Percentiles rank a stretch among this genome's conserved stretches.
These are phyloP conservation scores for Holothuria glaberrima DNA, from an alignment of 35 echinoderm and acorn worm genomes.

Conservation along the genomic window DNA sequence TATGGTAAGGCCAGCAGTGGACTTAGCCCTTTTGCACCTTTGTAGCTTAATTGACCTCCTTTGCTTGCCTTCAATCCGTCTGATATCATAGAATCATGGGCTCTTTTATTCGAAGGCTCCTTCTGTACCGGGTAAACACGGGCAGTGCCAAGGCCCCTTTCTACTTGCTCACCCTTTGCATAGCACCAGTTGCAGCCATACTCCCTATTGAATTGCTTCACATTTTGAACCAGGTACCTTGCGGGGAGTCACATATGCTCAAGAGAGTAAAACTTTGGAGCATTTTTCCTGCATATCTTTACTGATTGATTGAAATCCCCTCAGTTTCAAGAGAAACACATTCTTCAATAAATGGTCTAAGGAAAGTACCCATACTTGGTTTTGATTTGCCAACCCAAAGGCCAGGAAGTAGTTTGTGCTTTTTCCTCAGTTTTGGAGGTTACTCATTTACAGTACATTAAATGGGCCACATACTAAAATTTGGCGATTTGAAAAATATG, in stretches of 20 bases:
- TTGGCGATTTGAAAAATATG: slow-evolving; percentile 15
- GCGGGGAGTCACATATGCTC: too few relatives aligned
- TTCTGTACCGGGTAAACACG: too few relatives aligned
- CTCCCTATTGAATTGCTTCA: too few relatives aligned
- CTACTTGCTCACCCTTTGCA: background rate
- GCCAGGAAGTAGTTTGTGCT: slow-evolving; percentile 17
- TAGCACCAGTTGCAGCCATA: slow-evolving; percentile 17
- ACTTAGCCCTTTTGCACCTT: background rate
- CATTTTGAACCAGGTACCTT: too few relatives aligned
- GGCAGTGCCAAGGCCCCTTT: background rate
- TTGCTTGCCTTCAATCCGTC: too few relatives aligned
- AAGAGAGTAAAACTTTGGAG: background rate
- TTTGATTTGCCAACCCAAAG: slow-evolving; percentile 21
- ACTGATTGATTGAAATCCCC: background rate
- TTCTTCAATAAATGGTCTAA: slow-evolving; percentile 17
- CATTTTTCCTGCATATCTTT: background rate
- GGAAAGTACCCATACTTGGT: slow-evolving; percentile 21
- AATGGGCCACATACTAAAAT: slow-evolving; percentile 20
- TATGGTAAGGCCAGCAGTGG: background rate
- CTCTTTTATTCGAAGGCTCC: too few relatives aligned
- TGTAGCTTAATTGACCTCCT: background rate
- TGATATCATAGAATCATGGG: too few relatives aligned
- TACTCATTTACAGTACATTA: slow-evolving; percentile 19
- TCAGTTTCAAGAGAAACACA: background rate
- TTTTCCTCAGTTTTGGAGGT: slow-evolving; percentile 3